Evolutionary conservation across 2,113 vertebrate species (phyloP), one percentile per base, ranked within the genome.

Genomic region (Cottus gobio): DNA sequence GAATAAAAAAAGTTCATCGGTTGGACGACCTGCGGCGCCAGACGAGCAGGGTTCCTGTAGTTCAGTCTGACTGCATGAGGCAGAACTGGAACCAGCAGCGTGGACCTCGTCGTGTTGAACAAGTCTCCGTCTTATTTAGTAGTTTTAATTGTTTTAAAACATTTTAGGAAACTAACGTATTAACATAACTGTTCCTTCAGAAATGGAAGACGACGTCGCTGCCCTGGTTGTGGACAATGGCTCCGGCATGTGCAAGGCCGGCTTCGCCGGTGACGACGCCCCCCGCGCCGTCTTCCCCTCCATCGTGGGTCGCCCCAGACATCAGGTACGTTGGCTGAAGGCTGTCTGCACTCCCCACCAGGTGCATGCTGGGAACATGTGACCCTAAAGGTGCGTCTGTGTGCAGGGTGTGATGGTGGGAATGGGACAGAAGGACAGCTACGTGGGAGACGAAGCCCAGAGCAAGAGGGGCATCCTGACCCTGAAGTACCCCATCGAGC

Each of bases 391-490:
- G 5, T 2, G 5, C 1, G 8, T 0, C 0, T 57, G 30, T 72
- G 24, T 34, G 48, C 82, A 99, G 97, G 97, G 97, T 65, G 97
- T 98, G 91, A 98, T 98, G 97, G 97, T 98, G 79, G 97, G 98
- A 79, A 98, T 98, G 97, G 97, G 97, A 82, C 97, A 99, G 93
- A 99, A 99, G 84, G 97, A 98, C 89, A 96, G 96, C 94, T 99
- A 97, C 0, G 97, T 99, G 83, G 98, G 97, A 82, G 97, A 98
- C 16, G 97, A 98, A 94, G 97, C 97, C 15, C 97, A 99, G 95
- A 97, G 97, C 95, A 98, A 98, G 94, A 96, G 97, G 77, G 97
- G 97, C 71, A 98, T 82, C 81, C 87, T 86, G 62, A 86, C 84
- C 74, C 82, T 90, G 77, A 99, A 99, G 79, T 97, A 98, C 85